Base-by-base conservation (phyloP, 1,140 invertebrate species). In the Cydia splendana region DNA sequence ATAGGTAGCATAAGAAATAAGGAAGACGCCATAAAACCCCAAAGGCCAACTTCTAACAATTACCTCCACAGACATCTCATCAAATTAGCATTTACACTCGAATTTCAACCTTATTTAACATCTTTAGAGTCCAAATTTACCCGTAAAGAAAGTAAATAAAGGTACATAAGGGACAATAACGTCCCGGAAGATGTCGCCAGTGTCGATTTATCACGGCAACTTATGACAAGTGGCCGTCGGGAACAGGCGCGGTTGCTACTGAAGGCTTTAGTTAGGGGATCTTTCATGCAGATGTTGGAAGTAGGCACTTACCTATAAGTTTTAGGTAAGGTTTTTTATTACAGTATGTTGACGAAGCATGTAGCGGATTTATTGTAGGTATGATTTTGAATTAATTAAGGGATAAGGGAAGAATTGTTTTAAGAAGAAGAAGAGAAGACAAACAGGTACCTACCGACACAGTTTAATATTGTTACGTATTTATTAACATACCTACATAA, bases 191-290 rank as follows among this genome's bases (percentile, higher is more conserved):
- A 71, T 71, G 67, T 71, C 67, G 67, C 67, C 34, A 42, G 30
- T 20, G 30, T 71, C 67, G 67, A 71, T 71, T 71, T 71, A 71
- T 71, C 67, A 71, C 67, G 65, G 65, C 28, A 34, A 71, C 34
- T 71, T 38, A 20, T 71, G 67, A 71, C 67, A 71, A 71, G 67
- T 71, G 67, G 67, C 34, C n/a, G 67, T 71, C 67, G 30, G 13
- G 9, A 38, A 3, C 67, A 71, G 34, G 13, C 65, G 62, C 5
- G 38, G n/a, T 24, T 10, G 65, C 65, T 62, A 2, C 57, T 62
- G 20, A 7, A 57, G 53, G 57, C 9, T 62, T 62, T 57, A 57
- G 53, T 20, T 62, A 9, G 18, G 57, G 18, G 57, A 24, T 10
- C 3, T 62, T 62, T 24, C 18, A 10, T 62, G 20, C 20, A 62